Percentiles rank a stretch among this genome's conserved stretches.
Evolutionary conservation across 2,888 invertebrate species (phyloP).

Genomic region (Actias luna): DNA sequence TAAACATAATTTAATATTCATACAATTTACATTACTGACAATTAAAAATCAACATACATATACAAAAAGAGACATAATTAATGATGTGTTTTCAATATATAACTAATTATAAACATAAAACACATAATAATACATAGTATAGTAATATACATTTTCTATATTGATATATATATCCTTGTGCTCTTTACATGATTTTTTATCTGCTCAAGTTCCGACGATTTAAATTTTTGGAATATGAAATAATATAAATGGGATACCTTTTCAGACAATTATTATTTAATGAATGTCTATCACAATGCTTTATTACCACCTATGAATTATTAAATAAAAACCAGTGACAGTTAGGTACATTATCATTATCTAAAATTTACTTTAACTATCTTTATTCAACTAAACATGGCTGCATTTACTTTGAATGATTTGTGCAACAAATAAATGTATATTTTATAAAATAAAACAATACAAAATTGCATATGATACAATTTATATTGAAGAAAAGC

Average conservation of each 20-base stretch:
- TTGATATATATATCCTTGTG: constrained; percentile 9
- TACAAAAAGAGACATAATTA: constrained; percentile 11
- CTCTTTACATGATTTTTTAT: too few species aligned
- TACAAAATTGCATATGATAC: neutral
- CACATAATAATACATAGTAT: constrained; percentile 7
- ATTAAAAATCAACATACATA: constrained; percentile 18
- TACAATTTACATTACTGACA: constrained; percentile 15
- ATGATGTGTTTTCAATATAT: constrained; percentile 1
- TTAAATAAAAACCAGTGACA: neutral
- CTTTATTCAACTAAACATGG: constrained; percentile 14
- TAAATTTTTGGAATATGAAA: neutral
- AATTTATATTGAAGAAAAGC: neutral
- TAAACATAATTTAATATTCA: constrained; percentile 14
- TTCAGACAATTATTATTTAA: constrained; percentile 1
- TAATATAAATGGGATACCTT: neutral
- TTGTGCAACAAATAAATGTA: constrained; percentile 15
- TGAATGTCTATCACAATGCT: constrained; percentile 1
- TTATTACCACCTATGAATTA: neutral
- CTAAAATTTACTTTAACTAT: neutral
- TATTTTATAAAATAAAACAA: neutral
- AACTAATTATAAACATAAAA: constrained; percentile 1
- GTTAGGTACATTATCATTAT: neutral
- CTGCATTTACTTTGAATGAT: constrained; percentile 16
- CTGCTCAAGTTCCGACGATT: neutral
- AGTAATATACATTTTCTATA: neutral